These are phyloP conservation scores for Periplaneta americana DNA, from an alignment of 1,140 invertebrate species.

Conservation along the genomic window DNA sequence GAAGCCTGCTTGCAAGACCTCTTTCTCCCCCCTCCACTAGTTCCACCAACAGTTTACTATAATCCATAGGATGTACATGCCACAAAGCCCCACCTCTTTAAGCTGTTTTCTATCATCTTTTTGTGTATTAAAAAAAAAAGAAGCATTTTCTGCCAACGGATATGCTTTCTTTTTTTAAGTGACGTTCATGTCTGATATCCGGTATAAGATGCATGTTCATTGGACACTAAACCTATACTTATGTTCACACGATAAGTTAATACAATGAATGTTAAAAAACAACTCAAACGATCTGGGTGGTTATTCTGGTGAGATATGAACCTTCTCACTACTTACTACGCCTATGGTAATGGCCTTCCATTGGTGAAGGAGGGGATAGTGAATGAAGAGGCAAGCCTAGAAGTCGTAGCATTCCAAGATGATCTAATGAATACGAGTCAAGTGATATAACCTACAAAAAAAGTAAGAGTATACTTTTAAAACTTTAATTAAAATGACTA, in stretches of 20 bases:
- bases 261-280: background rate
- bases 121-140: background rate
- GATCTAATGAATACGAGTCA: too few species aligned
- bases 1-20: background rate
- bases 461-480: too few species aligned
- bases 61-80: background rate
- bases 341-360: background rate
- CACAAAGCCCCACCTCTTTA: background rate
- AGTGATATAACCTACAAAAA: too few species aligned
- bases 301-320: background rate
- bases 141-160: background rate
- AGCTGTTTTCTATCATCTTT: background rate
- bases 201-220: background rate
- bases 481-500: too few species aligned
- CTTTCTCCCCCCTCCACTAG: too few species aligned
- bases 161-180: too few species aligned
- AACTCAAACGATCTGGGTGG: background rate
- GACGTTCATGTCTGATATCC: background rate
- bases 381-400: too few species aligned
- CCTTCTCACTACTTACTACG: background rate
- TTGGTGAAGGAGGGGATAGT: too few species aligned
- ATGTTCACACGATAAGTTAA: background rate
- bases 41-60: background rate
- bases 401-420: too few species aligned
- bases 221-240: background rate